These are phyloP conservation scores for Abscondita cerata DNA, from an alignment of 2,888 invertebrate species.

Conservation along the genomic window DNA sequence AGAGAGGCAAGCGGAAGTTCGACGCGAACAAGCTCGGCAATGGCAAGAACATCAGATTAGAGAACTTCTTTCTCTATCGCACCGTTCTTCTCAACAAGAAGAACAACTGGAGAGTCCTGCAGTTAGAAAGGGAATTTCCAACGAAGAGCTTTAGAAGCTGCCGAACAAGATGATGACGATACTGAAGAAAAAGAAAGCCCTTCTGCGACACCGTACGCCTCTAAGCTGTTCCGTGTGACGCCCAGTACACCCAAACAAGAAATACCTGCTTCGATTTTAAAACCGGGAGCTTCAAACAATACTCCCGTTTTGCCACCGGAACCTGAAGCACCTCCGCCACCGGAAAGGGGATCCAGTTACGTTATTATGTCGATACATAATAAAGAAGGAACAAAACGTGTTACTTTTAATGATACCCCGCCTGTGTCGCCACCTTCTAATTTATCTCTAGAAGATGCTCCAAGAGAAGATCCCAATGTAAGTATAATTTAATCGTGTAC, in stretches of 20 bases:
- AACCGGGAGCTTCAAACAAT: slow-evolving; percentile 54
- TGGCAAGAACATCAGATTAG: slow-evolving; percentile 89
- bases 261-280: slow-evolving; percentile 55
- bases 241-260: slow-evolving; percentile 52
- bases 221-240: slow-evolving; percentile 55
- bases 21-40: slow-evolving; percentile 76
- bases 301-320: slow-evolving; percentile 48
- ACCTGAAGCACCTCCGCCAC: slow-evolving; percentile 72
- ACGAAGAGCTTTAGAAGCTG: slow-evolving; percentile 82
- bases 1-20: slow-evolving; percentile 76
- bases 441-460: slow-evolving; percentile 35
- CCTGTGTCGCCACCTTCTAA: slow-evolving; percentile 50
- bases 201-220: slow-evolving; percentile 47
- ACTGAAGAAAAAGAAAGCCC: slow-evolving; percentile 66
- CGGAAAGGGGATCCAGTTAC: slow-evolving; percentile 89
- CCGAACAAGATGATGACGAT: slow-evolving; percentile 73
- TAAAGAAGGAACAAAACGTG: slow-evolving; percentile 57
- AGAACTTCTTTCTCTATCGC: slow-evolving; percentile 73
- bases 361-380: slow-evolving; percentile 75
- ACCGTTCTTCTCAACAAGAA: slow-evolving; percentile 80
- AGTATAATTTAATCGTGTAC: slow-evolving; percentile 57
- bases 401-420: slow-evolving; percentile 55
- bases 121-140: slow-evolving; percentile 95
- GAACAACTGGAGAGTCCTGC: slow-evolving; percentile 88
- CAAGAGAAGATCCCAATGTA: slow-evolving; percentile 83